Conservation (phyloP, 2,888 invertebrate species). For the Melieria picta region DNA sequence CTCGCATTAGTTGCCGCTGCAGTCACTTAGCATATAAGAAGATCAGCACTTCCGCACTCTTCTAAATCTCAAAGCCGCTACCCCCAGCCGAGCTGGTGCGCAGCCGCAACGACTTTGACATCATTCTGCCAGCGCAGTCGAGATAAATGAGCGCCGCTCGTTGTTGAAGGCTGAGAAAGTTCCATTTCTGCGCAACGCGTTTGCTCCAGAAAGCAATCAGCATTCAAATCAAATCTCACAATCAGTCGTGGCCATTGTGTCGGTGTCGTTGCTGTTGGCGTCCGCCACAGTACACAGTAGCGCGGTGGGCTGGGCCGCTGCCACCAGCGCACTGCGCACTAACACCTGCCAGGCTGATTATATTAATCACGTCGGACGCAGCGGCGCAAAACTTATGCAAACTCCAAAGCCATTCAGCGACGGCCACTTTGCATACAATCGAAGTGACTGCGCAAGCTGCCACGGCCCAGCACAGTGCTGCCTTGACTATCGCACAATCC, state of each 20-base stretch:
- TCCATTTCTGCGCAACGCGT: slow-evolving; percentile 2
- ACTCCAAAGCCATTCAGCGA: not conserved
- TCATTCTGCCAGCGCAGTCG: slow-evolving; percentile 16
- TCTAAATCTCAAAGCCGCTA: too few species aligned
- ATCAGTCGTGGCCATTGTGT: not conserved
- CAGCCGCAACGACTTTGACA: slow-evolving; percentile 3
- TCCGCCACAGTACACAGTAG: slow-evolving; percentile 17
- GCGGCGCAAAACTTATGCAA: not conserved
- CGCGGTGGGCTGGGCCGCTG: slow-evolving; percentile 16
- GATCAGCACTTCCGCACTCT: too few species aligned
- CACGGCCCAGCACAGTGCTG: too few species aligned
- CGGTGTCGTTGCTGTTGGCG: not conserved
- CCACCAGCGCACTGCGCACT: slow-evolving; percentile 20
- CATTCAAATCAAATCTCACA: not conserved
- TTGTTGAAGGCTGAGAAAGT: slow-evolving; percentile 28
- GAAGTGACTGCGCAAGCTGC: slow-evolving; percentile 6
- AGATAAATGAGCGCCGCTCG: slow-evolving; percentile 27
- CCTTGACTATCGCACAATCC: too few species aligned
- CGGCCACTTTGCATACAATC: slow-evolving; percentile 4
- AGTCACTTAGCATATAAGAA: too few species aligned
- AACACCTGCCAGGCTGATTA: slow-evolving; percentile 36
- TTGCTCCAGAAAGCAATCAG: slow-evolving; percentile 8
- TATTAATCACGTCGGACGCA: slow-evolving; percentile 28
- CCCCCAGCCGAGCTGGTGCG: too few species aligned
- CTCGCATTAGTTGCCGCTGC: too few species aligned